A percentile compares a stretch with the other conserved stretches of the same genome.
Conservation (phyloP, 92 coral and sea anemone genomes). For the Palythoa grandiflora region DNA sequence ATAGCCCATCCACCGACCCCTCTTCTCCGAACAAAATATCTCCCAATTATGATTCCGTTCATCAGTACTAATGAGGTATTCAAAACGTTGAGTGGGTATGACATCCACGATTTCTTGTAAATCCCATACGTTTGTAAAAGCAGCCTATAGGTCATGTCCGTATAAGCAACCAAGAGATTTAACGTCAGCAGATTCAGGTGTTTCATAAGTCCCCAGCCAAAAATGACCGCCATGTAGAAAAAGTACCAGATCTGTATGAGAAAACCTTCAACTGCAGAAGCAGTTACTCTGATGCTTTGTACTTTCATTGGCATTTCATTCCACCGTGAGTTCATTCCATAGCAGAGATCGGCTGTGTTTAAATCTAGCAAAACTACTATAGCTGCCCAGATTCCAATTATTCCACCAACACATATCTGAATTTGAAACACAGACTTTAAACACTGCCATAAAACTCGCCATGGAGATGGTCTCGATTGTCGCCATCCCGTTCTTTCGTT, state of each 20-base stretch:
- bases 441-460: conserved; percentile 34
- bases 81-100: conserved; percentile 14
- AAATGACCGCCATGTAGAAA: conserved; percentile 49
- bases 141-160: conserved; percentile 58
- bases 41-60: conserved; percentile 46
- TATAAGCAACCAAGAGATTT: conserved; percentile 50
- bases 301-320: conserved; percentile 40
- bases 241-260: conserved; percentile 66
- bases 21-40: conserved; percentile 26
- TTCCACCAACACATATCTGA: conserved; percentile 24
- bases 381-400: conserved; percentile 53
- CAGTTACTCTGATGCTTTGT: conserved; percentile 55
- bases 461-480: too few species aligned
- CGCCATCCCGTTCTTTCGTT: too few species aligned
- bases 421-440: conserved; percentile 24
- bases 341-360: conserved; percentile 64
- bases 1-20: not conserved
- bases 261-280: conserved; percentile 63
- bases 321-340: conserved; percentile 39
- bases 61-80: conserved; percentile 23
- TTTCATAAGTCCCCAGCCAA: conserved; percentile 67
- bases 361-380: conserved; percentile 58
- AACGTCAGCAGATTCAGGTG: conserved; percentile 55
- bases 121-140: conserved; percentile 53
- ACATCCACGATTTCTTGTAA: conserved; percentile 50